Evolutionary conservation across 2,888 invertebrate species (phyloP), one percentile per base, ranked within the genome.

Genomic region (Eucriotettix oculatus): DNA sequence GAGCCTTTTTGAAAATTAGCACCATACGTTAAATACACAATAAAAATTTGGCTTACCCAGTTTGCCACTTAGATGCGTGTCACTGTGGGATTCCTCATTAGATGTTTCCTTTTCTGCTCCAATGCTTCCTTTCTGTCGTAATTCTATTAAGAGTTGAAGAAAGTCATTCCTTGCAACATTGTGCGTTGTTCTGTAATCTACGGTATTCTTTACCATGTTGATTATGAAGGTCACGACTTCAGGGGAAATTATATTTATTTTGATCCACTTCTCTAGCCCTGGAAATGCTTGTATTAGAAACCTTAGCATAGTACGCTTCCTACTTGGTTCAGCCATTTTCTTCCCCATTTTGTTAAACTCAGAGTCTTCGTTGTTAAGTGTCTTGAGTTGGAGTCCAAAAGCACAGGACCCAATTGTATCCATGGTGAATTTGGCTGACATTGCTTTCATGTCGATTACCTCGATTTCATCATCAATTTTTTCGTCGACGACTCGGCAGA

Each of bases 351-450:
- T 17, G 16, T 61, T 57, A 58, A 67, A 66, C 16, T 61, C 56
- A 0, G 63, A 61, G 52, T 64, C 58, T 10, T 61, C 57, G 56
- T 65, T 56, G 10, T 64, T 59, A 54, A 67, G 65, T 1, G 62
- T 58, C 58, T 68, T 66, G 54, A 65, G 60, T 61, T 76, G 73
- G 57, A 75, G 63, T 10, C 77, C 78, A 62, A 78, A 79, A 52
- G 75, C 73, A 57, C 76, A 71, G 52, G 73, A 73, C 14, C 73
- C 74, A 57, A 78, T 74, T 1, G 76, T 70, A 62, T 77, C 76
- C 42, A 74, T 71, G 10, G 74, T 72, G 65, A 74, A 78, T 40
- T 65, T 65, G 0, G 66, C 68, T 17, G 65, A 67, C 3, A 66
- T 42, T 16, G 68, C 68, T 58, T 67, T 66, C 9, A 68, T 54